Evolutionary conservation across 2,113 vertebrate genomes (phyloP), one percentile per base, ranked within the genome.

Genomic region (Nothoprocta perdicaria): DNA sequence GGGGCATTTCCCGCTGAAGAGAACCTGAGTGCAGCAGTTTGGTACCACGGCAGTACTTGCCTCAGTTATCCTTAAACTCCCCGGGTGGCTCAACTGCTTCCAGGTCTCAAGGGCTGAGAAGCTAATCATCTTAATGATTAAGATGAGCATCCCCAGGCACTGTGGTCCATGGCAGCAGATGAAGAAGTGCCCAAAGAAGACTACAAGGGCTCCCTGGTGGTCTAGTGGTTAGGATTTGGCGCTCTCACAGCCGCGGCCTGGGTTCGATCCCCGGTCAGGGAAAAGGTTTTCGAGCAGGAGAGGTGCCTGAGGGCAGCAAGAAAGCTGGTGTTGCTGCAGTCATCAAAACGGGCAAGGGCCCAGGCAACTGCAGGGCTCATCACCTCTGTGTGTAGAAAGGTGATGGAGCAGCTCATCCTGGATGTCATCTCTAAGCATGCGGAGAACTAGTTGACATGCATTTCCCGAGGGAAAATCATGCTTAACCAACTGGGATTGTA

Each of bases 191-290:
- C 67, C 43, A 58, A 75, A 48, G n/a, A 10, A 74, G n/a, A 27
- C 52, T 12, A 53, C 3, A 17, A 46, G 46, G 46, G 1, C 0
- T 98, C 98, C 97, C 97, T 97, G 97, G 97, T 98, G 97, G 97
- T 98, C 97, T 98, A 98, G 98, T 98, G 98, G 97, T 97, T 97
- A 98, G 98, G 98, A 98, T 98, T 98, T 97, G 98, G 98, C 98
- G 97, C 97, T 98, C 97, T 98, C 97, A 98, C 97, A 97, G 97
- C 97, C 98, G 97, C 97, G 97, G 97, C 97, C 97, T 97, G 97
- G 97, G 98, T 98, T 98, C 97, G 97, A 98, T 98, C 98, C 97
- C 97, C 97, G 98, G 98, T 97, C 98, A 98, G 97, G 97, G 97
- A 98, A 98, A 23, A 48, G 21, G 48, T 48, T 48, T 48, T 48